A percentile compares a stretch with the other conserved stretches of the same genome.
These are phyloP conservation scores for Parelbella ahira DNA, from an alignment of 2,888 invertebrate genomes.

Conservation along the genomic window DNA sequence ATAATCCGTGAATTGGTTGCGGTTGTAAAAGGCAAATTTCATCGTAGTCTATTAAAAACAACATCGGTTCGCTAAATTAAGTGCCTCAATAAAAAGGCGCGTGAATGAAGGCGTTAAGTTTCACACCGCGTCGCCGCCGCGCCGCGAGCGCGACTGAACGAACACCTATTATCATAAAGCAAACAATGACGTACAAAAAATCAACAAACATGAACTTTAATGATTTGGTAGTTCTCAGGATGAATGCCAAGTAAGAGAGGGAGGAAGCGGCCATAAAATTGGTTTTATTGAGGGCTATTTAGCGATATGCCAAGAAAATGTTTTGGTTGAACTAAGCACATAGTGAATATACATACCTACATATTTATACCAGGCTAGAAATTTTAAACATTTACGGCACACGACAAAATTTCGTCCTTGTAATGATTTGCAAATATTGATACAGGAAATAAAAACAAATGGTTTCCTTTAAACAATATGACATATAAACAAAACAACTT, in stretches of 20 bases:
- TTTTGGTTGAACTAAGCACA: conserved; percentile 36
- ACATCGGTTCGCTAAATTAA: conserved; percentile 71
- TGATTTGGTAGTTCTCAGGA: conserved; percentile 70
- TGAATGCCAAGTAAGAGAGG: conserved; percentile 69
- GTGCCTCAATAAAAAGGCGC: conserved; percentile 68
- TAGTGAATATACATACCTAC: too few relatives aligned
- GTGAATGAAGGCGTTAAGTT: conserved; percentile 77
- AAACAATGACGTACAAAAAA: conserved; percentile 73
- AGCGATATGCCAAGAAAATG: conserved; percentile 34
- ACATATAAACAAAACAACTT: too few relatives aligned
- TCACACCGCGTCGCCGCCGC: conserved; percentile 70
- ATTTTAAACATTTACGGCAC: too few relatives aligned
- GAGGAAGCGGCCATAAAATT: conserved; percentile 73
- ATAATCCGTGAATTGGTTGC: conserved; percentile 43
- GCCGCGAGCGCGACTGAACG: conserved; percentile 56
- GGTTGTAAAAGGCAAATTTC: conserved; percentile 51
- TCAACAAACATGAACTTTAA: conserved; percentile 72
- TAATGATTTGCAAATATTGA: too few relatives aligned
- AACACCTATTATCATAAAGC: conserved; percentile 79
- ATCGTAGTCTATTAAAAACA: conserved; percentile 61
- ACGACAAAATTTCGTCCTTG: too few relatives aligned
- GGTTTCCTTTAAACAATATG: too few relatives aligned
- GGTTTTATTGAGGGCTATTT: conserved; percentile 64
- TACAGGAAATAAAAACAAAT: too few relatives aligned
- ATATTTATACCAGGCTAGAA: too few relatives aligned